Base-by-base conservation (phyloP, 2,888 invertebrate genomes). In the Stenodera caucasica region DNA sequence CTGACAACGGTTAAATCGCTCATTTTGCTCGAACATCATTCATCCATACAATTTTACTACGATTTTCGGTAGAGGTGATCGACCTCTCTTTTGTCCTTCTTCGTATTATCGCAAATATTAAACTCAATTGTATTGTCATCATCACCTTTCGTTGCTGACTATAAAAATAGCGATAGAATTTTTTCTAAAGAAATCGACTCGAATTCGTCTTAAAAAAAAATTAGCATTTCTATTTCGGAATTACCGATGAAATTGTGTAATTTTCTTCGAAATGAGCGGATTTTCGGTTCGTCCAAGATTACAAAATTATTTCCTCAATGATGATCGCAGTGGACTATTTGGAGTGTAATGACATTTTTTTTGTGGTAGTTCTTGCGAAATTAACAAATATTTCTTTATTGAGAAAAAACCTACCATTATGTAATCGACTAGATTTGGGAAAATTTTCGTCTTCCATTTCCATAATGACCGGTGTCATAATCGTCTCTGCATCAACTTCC, bases 1-100 rank as follows among this genome's bases (percentile, higher is more conserved):
- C 75, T 75, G 71, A 71, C 71, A 68, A 65, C 63, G 66, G 45
- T 72, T 72, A 72, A 72, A 71, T 73, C 69, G 68, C 68, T 65
- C n/a, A n/a, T n/a, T n/a, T n/a, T n/a, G n/a, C n/a, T n/a, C n/a
- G n/a, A n/a, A n/a, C 11, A 32, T 7, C 32, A 11, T 32, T 8
- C 32, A 40, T 18, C 40, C 57, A 59, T 61, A 61, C 60, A 67
- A 65, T 68, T 69, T 68, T 69, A 68, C 70, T 68, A 69, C 66
- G 68, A 69, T 71, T 72, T 70, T 71, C 67, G 70, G 69, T 61
- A 54, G 65, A 67, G 71, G 70, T 72, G 61, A 68, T 65, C 67
- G 70, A 72, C 67, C 71, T 70, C 58, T 55, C 49, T 55, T 53
- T 49, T 2, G 2, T 6, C 40, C 18, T 18, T 18, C 15, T 8